Base-by-base conservation (phyloP, 2,113 vertebrate genomes). In the Pongo pygmaeus region DNA sequence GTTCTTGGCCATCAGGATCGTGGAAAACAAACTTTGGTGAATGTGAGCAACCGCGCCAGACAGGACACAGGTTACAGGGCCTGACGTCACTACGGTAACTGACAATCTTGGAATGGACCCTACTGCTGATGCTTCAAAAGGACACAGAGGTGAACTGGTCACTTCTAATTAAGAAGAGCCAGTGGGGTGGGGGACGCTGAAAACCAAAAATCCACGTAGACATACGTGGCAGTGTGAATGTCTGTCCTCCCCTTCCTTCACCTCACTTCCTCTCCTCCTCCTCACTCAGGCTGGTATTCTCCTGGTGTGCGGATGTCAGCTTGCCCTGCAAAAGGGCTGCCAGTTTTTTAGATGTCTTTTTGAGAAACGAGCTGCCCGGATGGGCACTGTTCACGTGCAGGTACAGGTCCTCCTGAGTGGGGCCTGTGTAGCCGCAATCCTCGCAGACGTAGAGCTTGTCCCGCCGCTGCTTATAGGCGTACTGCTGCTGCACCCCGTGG, bases 401-500 rank as follows among this genome's bases (percentile, higher is more conserved):
- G 91, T 99, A 98, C 78, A 99, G 98, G 94, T 98, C 99, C 98
- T 99, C 99, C 94, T 99, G 99, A 0, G 99, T 99, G 87, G 99
- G 98, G 94, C 99, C 99, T 0, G 99, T 99, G 98, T 99, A 99
- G 96, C 99, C 99, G 1, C 99, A 99, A 86, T 99, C 99, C 96
- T 99, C 99, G 0, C 99, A 99, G 46, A 99, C 99, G 0, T 99
- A 99, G 0, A 99, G 98, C 97, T 99, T 99, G 72, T 99, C 99
- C 18, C 99, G 97, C 35, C 99, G 98, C 84, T 99, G 99, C 94
- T 99, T 99, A 98, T 99, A 99, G 85, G 99, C 99, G 0, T 99
- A 99, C 22, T 99, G 99, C 97, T 99, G 99, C 97, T 99, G 98
- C 79, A 99, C 98, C 0, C 99, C 99, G 0, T 99, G 99, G 57